Evolutionary conservation across 2,113 vertebrate genomes (phyloP).

Genomic region (Calonectris borealis): DNA sequence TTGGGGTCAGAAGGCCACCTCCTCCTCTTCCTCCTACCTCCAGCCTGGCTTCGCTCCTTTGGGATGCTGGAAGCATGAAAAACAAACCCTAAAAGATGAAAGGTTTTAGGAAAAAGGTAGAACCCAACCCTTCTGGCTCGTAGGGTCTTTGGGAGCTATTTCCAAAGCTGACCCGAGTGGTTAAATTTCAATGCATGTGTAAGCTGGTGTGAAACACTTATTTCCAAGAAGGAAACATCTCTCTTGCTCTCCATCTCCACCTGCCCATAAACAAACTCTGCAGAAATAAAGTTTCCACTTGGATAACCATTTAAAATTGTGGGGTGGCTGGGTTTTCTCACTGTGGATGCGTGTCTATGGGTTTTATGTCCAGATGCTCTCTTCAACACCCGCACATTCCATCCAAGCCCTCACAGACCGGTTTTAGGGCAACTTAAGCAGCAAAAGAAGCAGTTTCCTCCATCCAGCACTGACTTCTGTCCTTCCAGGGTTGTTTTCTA

Average conservation of each 20-base stretch:
- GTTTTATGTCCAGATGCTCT: not conserved
- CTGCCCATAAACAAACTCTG: not conserved
- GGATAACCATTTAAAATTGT: rapidly evolving
- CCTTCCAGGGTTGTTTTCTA: not conserved
- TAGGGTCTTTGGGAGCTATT: not conserved
- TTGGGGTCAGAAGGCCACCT: not conserved
- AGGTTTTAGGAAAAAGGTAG: not conserved
- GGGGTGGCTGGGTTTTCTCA: not conserved
- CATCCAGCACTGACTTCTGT: not conserved
- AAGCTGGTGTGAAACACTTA: not conserved
- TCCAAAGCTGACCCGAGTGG: not conserved
- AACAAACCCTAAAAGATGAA: not conserved
- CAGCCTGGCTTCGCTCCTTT: not conserved
- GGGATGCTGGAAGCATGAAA: not conserved
- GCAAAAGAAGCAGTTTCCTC: not conserved
- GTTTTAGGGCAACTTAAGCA: not conserved
- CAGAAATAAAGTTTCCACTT: not conserved
- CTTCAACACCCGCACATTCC: not conserved
- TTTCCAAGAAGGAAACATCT: not conserved
- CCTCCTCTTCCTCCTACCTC: not conserved
- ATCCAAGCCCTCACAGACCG: rapidly evolving
- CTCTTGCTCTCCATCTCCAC: not conserved
- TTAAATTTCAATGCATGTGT: not conserved
- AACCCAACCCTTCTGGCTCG: not conserved
- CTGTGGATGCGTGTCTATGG: not conserved